Conservation (phyloP, 64 coral and sea anemone genomes). For the Pocillopora verrucosa region DNA sequence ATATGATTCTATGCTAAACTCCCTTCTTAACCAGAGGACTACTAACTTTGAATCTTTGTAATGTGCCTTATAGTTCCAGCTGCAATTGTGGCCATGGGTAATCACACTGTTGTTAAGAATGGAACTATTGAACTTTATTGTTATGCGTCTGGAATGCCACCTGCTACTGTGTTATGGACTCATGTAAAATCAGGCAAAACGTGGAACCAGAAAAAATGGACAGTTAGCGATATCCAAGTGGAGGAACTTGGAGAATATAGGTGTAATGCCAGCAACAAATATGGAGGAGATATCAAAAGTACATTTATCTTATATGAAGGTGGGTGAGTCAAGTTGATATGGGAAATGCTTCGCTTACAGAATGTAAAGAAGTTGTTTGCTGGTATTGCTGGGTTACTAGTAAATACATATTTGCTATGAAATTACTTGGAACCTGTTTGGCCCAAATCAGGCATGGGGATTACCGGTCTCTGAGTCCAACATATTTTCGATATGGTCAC, state of each 20-base stretch:
- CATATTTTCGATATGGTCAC: too few species aligned
- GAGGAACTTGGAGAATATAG: not conserved
- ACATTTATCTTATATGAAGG: not conserved
- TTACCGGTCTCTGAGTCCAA: too few species aligned
- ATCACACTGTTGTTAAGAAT: not conserved
- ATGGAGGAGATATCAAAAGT: not conserved
- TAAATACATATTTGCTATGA: too few species aligned
- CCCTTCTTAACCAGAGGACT: too few species aligned
- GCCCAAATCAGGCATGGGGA: too few species aligned
- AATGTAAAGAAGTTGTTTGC: too few species aligned
- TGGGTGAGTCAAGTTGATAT: not conserved
- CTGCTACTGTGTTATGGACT: constrained; percentile 5
- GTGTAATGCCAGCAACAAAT: constrained; percentile 7
- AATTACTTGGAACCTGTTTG: too few species aligned
- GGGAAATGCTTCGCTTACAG: too few species aligned
- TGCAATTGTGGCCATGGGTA: not conserved
- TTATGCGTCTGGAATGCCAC: not conserved
- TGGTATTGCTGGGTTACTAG: too few species aligned
- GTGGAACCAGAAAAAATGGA: not conserved
- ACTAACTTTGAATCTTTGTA: too few species aligned
- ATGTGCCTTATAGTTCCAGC: not conserved
- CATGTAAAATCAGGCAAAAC: not conserved
- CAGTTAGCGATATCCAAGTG: not conserved
- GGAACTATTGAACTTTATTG: not conserved
- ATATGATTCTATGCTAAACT: too few species aligned